These are phyloP conservation scores for Lepisosteus osseus DNA, from an alignment of 2,113 vertebrate species.

Conservation along the genomic window DNA sequence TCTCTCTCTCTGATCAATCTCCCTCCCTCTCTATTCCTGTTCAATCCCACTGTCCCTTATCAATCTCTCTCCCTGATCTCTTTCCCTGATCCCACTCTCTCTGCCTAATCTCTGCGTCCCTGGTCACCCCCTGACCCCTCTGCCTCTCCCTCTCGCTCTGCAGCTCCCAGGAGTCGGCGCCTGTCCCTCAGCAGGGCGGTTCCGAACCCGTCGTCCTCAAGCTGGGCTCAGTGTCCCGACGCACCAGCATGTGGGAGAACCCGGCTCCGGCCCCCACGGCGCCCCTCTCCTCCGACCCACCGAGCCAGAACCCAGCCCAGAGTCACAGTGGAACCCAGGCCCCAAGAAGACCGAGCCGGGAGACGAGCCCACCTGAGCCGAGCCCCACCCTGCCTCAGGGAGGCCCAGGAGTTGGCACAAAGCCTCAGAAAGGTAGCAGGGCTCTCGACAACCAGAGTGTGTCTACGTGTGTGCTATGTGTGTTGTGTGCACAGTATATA, in stretches of 20 bases:
- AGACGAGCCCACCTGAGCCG: background rate
- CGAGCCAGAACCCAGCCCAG: conserved; percentile 7
- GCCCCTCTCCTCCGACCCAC: background rate
- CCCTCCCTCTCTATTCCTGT: background rate
- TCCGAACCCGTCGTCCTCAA: conserved; percentile 28
- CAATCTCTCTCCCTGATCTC: background rate
- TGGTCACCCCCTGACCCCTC: background rate
- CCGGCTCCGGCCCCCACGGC: conserved; percentile 17
- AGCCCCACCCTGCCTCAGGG: background rate
- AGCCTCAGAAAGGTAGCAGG: conserved; percentile 7
- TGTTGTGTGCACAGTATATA: too few species aligned
- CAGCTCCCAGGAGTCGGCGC: conserved; percentile 44
- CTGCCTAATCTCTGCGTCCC: background rate
- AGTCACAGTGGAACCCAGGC: conserved; percentile 17
- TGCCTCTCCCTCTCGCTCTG: conserved; percentile 2
- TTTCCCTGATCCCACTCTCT: too few species aligned
- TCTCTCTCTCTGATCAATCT: background rate
- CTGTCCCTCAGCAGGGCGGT: conserved; percentile 30
- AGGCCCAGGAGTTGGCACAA: background rate
- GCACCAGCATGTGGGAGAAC: conserved; percentile 42
- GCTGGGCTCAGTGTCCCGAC: conserved; percentile 38
- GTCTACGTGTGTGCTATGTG: too few species aligned
- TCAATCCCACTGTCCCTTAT: background rate
- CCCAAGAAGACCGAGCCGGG: background rate
- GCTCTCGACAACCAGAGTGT: too few species aligned